phyloP scores from a whole-genome alignment of 2,113 vertebrate species.

The Ursus arctos region DNA sequence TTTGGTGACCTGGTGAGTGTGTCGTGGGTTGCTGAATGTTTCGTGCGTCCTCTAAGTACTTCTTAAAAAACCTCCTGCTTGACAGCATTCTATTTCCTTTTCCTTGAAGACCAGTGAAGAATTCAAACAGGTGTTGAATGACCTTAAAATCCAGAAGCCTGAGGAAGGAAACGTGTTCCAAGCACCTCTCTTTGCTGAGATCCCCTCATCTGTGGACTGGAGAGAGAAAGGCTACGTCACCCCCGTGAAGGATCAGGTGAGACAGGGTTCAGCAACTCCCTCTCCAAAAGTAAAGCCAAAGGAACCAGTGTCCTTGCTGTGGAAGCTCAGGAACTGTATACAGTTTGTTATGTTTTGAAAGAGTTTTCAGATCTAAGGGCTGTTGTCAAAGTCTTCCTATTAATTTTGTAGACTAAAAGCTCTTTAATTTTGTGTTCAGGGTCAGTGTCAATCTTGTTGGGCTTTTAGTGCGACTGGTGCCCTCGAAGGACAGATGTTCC shows the following conservation, averaged over 20 bases:
- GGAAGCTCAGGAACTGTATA: not conserved
- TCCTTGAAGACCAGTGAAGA: not conserved
- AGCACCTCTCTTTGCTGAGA: not conserved
- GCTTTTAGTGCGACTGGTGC: not conserved
- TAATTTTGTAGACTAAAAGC: not conserved
- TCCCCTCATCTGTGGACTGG: not conserved
- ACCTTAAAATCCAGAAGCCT: not conserved
- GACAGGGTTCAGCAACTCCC: not conserved
- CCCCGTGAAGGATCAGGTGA: not conserved
- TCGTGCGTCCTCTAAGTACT: not conserved
- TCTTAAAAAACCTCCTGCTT: not conserved
- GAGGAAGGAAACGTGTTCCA: not conserved
- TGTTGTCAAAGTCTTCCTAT: not conserved
- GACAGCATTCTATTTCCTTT: not conserved
- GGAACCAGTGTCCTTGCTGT: not conserved
- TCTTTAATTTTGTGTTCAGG: not conserved
- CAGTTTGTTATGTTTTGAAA: not conserved
- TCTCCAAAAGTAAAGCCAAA: not conserved
- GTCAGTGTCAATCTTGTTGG: not conserved
- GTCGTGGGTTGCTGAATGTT: not conserved
- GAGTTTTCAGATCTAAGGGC: not conserved
- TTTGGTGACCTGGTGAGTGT: conserved; percentile 95
- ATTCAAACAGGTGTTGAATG: not conserved
- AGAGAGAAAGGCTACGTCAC: not conserved
- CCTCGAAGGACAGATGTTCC: not conserved